Conservation (phyloP, 2,888 invertebrate genomes). For the Standfussiana lucernea region DNA sequence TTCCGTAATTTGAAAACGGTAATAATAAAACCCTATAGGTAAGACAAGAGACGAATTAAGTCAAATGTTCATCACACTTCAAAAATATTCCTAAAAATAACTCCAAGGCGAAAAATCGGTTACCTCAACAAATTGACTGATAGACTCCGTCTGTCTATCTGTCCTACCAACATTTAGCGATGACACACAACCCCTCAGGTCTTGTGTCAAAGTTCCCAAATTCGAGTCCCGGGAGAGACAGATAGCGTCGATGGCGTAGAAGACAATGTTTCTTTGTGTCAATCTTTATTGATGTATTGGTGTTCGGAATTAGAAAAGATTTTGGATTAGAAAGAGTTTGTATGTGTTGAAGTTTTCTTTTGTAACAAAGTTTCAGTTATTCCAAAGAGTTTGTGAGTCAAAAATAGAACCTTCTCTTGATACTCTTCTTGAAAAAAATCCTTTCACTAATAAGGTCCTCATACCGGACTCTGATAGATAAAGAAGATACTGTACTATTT, state of each 20-base stretch:
- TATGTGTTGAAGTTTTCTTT: not conserved
- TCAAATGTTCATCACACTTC: no score
- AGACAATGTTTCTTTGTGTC: conserved; percentile 42
- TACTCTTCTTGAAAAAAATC: not conserved
- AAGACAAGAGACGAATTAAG: no score
- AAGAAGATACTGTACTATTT: no score
- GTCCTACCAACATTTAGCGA: conserved; percentile 44
- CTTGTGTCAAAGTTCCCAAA: conserved; percentile 51
- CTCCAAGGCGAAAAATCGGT: not conserved
- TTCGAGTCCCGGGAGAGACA: conserved; percentile 52
- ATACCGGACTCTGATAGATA: no score
- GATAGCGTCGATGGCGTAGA: conserved; percentile 26
- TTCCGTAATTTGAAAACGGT: no score
- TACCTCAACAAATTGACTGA: conserved; percentile 46
- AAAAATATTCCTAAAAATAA: not conserved
- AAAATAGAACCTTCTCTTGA: not conserved
- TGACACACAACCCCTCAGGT: conserved; percentile 30
- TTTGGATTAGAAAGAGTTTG: not conserved
- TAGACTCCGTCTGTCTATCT: conserved; percentile 27
- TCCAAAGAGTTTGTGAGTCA: not conserved
- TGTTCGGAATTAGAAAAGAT: conserved; percentile 25
- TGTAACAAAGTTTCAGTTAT: not conserved
- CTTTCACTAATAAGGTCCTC: no score
- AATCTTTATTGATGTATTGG: conserved; percentile 44
- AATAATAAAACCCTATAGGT: no score